phyloP scores from a whole-genome alignment of 2,797 vertebrate genomes.

The Lemur catta region DNA sequence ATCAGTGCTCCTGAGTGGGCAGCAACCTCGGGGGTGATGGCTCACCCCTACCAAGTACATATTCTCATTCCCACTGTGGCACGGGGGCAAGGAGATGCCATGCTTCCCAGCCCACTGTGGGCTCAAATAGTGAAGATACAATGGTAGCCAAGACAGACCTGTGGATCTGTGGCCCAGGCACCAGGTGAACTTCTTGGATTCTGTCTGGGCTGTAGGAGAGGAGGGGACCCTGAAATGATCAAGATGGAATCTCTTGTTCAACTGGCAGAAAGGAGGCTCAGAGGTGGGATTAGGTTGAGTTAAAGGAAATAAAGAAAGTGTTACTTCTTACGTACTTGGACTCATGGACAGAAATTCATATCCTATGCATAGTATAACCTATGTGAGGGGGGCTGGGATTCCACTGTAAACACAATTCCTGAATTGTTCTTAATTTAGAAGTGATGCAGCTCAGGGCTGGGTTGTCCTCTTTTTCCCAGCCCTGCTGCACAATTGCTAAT shows the following conservation, averaged over 20 bases:
- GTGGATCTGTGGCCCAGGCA: background rate
- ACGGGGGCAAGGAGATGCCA: background rate
- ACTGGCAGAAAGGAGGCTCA: background rate
- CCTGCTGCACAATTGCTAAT: background rate
- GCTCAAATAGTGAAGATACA: background rate
- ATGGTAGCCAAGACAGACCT: background rate
- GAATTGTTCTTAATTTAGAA: slow-evolving; percentile 5
- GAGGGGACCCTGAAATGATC: background rate
- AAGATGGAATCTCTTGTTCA: background rate
- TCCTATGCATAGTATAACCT: background rate
- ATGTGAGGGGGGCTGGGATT: background rate
- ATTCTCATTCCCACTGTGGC: background rate
- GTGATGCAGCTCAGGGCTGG: background rate
- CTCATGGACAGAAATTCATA: slow-evolving; percentile 11
- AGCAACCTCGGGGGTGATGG: background rate
- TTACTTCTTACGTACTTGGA: background rate
- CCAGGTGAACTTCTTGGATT: background rate
- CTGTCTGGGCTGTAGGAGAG: background rate
- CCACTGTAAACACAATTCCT: background rate
- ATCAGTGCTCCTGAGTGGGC: background rate
- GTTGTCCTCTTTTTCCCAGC: background rate
- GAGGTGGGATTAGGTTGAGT: background rate
- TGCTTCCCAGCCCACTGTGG: background rate
- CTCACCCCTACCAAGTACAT: background rate
- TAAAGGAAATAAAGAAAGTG: background rate